phyloP scores from a whole-genome alignment of 2,797 vertebrate genomes.

The Hippoglossus hippoglossus region DNA sequence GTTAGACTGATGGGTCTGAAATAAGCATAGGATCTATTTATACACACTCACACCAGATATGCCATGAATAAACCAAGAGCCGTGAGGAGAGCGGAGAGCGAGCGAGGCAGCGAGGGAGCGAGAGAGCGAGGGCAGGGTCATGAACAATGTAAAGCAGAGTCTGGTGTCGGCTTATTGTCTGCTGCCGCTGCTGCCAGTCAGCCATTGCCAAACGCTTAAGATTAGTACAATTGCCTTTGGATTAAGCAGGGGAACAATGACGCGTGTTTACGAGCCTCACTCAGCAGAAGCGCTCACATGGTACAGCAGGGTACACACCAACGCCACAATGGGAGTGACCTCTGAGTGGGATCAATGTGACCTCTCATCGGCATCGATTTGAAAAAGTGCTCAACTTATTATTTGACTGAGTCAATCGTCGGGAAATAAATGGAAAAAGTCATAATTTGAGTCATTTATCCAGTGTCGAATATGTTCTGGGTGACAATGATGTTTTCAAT shows the following conservation, averaged over 20 bases:
- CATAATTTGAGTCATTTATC: neutral
- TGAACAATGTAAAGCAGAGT: slow-evolving; percentile 37
- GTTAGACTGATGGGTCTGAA: slow-evolving; percentile 49
- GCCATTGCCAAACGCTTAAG: slow-evolving; percentile 11
- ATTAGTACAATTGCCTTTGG: slow-evolving; percentile 48
- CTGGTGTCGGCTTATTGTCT: slow-evolving; percentile 16
- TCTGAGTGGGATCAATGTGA: slow-evolving; percentile 22
- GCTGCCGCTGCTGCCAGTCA: slow-evolving; percentile 29
- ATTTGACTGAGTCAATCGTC: neutral
- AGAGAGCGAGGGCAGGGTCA: slow-evolving; percentile 22
- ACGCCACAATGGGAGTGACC: slow-evolving; percentile 18
- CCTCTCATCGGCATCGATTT: slow-evolving; percentile 17
- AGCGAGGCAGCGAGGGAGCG: slow-evolving; percentile 2
- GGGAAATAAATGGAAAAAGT: neutral
- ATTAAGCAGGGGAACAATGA: slow-evolving; percentile 51
- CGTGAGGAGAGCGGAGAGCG: slow-evolving; percentile 15
- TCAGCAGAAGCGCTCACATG: slow-evolving; percentile 40
- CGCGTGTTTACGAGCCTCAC: slow-evolving; percentile 31
- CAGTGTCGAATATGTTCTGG: neutral
- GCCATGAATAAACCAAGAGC: slow-evolving; percentile 67
- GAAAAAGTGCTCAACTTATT: slow-evolving; percentile 15
- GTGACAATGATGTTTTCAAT: neutral
- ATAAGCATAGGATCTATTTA: slow-evolving; percentile 63
- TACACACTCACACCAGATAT: slow-evolving; percentile 39
- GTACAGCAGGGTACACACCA: slow-evolving; percentile 22